A percentile compares a stretch with the other conserved stretches of the same genome.
Evolutionary conservation across 2,113 vertebrate genomes (phyloP).

Genomic region (Tauraco erythrolophus): DNA sequence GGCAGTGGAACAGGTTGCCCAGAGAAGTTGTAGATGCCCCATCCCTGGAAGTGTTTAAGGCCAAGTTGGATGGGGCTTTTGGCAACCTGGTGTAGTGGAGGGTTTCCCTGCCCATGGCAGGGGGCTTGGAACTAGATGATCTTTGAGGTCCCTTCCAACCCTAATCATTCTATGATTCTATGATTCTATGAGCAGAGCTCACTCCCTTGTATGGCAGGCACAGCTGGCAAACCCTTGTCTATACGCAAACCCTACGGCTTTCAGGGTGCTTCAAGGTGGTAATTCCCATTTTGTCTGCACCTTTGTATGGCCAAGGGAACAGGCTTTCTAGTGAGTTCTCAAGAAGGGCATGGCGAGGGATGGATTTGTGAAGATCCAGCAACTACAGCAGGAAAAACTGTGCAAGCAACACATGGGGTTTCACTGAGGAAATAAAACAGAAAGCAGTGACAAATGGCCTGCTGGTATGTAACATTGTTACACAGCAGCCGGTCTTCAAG

Average conservation of each 20-base stretch:
- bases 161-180: too few species aligned
- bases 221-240: background rate
- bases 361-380: background rate
- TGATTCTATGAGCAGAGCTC: too few species aligned
- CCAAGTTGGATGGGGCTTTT: too few species aligned
- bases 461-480: background rate
- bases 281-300: background rate
- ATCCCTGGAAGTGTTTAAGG: too few species aligned
- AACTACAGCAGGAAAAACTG: background rate
- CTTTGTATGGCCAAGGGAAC: background rate
- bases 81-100: too few species aligned
- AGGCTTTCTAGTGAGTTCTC: background rate
- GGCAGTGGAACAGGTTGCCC: too few species aligned
- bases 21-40: too few species aligned
- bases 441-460: background rate
- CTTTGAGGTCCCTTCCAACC: too few species aligned
- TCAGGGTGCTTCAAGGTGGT: background rate
- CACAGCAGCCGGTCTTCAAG: background rate
- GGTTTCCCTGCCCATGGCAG: too few species aligned
- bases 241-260: background rate
- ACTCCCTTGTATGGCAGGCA: too few species aligned
- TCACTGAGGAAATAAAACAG: background rate
- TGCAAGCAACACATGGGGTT: rapidly evolving
- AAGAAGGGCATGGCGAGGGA: rapidly evolving
- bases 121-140: too few species aligned